phyloP scores from a whole-genome alignment of 2,888 invertebrate species.

The Clepsis dumicolana region DNA sequence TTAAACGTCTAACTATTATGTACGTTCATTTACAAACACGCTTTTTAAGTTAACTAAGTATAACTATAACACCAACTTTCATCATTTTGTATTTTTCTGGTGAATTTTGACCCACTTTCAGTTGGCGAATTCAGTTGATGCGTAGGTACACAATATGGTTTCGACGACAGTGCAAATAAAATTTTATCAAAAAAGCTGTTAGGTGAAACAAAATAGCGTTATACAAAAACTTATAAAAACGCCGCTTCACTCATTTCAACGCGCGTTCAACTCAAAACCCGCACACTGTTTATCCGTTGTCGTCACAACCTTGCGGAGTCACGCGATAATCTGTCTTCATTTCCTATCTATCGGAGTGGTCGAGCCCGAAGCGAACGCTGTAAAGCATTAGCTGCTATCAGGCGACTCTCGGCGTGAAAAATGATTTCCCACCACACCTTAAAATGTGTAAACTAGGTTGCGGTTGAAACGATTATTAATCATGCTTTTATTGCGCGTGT shows the following conservation, averaged over 20 bases:
- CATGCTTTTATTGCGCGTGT: conserved; percentile 6
- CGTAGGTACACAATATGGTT: no score
- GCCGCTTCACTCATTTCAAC: not conserved
- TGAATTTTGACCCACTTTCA: no score
- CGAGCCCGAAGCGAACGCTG: conserved; percentile 50
- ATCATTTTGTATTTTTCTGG: no score
- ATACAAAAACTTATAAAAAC: not conserved
- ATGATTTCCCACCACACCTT: conserved; percentile 83
- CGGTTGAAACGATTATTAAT: conserved; percentile 23
- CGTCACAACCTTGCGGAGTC: conserved; percentile 69
- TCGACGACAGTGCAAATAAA: no score
- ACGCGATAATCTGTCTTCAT: conserved; percentile 86
- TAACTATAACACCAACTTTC: no score
- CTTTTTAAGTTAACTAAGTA: no score
- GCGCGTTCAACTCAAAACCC: conserved; percentile 25
- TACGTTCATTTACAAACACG: no score
- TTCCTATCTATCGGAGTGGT: conserved; percentile 82
- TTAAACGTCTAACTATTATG: no score
- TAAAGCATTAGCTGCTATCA: conserved; percentile 81
- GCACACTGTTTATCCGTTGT: conserved; percentile 62
- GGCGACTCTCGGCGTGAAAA: conserved; percentile 79
- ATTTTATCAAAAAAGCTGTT: not conserved
- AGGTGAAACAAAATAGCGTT: not conserved
- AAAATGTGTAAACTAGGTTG: conserved; percentile 45
- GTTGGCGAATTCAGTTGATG: no score